Conservation (phyloP, 2,113 vertebrate species). For the Taxidea taxus region DNA sequence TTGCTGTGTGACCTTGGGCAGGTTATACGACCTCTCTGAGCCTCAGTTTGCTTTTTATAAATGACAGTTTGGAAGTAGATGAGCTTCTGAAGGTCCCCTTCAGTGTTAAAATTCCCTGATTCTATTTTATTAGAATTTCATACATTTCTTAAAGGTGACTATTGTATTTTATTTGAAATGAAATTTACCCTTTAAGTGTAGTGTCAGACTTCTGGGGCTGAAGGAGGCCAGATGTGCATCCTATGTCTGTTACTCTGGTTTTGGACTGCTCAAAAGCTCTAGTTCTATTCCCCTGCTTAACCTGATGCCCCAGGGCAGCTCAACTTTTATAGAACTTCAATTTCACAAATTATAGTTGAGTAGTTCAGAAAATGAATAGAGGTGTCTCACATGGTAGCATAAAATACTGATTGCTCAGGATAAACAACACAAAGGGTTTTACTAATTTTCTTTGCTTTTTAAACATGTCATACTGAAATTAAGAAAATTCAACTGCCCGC, state of each 20-base stretch:
- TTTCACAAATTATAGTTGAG: not conserved
- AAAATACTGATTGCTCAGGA: not conserved
- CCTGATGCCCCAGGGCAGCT: not conserved
- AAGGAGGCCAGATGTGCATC: not conserved
- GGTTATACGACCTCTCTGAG: not conserved
- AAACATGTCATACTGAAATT: not conserved
- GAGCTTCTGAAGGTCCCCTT: not conserved
- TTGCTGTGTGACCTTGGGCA: not conserved
- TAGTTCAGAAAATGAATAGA: not conserved
- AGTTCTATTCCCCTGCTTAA: not conserved
- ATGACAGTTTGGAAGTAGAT: not conserved
- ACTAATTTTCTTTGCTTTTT: not conserved
- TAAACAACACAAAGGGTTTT: not conserved
- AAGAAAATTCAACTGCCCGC: not conserved
- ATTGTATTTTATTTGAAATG: not conserved
- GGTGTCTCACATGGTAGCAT: not conserved
- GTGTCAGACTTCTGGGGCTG: not conserved
- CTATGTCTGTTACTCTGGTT: not conserved
- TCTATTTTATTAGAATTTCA: slow-evolving; percentile 3
- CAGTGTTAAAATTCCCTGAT: not conserved
- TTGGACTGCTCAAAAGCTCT: not conserved
- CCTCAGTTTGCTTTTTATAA: not conserved
- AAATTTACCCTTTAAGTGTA: slow-evolving; percentile 5
- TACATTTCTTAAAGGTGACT: not conserved
- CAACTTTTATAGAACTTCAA: not conserved